These are phyloP conservation scores for Telenomus remus DNA, from an alignment of 1,140 invertebrate species.

Conservation along the genomic window DNA sequence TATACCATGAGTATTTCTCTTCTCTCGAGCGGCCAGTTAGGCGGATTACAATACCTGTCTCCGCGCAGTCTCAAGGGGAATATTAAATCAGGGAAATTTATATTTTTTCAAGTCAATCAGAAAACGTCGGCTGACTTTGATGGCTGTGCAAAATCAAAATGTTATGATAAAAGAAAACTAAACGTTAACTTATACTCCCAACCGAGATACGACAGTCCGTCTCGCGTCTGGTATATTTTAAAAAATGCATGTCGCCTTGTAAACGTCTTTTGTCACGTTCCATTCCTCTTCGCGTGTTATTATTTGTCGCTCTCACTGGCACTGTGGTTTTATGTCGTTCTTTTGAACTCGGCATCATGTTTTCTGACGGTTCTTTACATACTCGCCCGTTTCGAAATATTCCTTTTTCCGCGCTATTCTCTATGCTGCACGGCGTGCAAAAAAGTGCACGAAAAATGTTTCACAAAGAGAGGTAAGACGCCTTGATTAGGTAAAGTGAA, in stretches of 20 bases:
- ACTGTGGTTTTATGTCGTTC: slow-evolving; percentile 16
- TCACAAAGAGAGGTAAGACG: slow-evolving; percentile 6
- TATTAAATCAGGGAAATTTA: not conserved
- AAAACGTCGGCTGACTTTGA: too few species aligned
- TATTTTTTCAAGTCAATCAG: not conserved
- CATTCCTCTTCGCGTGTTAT: slow-evolving; percentile 17
- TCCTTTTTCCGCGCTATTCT: slow-evolving; percentile 21
- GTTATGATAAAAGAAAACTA: too few species aligned
- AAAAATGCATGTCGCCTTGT: slow-evolving; percentile 28
- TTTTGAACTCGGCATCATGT: slow-evolving; percentile 22
- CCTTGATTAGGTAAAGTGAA: slow-evolving; percentile 6
- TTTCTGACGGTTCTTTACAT: slow-evolving; percentile 37
- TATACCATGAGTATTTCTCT: slow-evolving; percentile 30
- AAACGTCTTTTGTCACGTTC: slow-evolving; percentile 32
- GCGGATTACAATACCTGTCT: slow-evolving; percentile 11
- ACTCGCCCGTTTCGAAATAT: slow-evolving; percentile 29
- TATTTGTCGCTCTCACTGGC: slow-evolving; percentile 13
- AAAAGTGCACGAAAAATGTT: slow-evolving; percentile 26
- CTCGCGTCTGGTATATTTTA: too few species aligned
- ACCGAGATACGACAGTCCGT: too few species aligned
- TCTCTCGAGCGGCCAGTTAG: slow-evolving; percentile 11
- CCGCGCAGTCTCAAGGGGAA: not conserved
- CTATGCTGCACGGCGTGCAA: slow-evolving; percentile 1
- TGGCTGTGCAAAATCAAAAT: too few species aligned
- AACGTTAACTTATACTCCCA: too few species aligned